Evolutionary conservation across 2,888 invertebrate genomes (phyloP).

Genomic region (Elmis aenea): DNA sequence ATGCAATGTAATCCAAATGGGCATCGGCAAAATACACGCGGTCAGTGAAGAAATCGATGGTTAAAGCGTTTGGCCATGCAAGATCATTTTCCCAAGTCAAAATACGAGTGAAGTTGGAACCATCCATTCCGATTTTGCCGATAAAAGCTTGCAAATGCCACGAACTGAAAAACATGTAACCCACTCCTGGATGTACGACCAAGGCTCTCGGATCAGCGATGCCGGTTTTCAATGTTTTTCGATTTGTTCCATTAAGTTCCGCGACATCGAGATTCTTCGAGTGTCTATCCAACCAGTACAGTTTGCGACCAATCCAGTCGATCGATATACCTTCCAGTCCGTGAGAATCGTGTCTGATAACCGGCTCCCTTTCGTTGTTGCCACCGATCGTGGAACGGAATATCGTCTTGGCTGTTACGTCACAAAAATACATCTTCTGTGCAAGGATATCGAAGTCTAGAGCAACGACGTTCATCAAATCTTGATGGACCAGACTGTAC

Average conservation of each 20-base stretch:
- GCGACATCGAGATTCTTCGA: constrained; percentile 93
- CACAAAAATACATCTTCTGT: constrained; percentile 89
- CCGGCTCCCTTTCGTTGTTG: constrained; percentile 65
- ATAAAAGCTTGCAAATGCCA: constrained; percentile 96
- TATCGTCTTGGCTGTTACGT: constrained; percentile 93
- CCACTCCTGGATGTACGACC: constrained; percentile 90
- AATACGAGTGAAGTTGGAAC: constrained; percentile 82
- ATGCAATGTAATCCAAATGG: constrained; percentile 95
- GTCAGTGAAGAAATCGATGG: constrained; percentile 94
- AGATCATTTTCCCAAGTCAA: constrained; percentile 90
- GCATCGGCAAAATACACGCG: constrained; percentile 97
- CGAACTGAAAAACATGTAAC: constrained; percentile 91
- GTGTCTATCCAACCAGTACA: constrained; percentile 96
- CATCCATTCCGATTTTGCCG: constrained; percentile 96
- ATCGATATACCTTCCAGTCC: constrained; percentile 96
- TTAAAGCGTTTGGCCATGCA: constrained; percentile 97
- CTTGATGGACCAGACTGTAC: constrained; percentile 87
- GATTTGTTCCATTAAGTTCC: constrained; percentile 84
- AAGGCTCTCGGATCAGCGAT: constrained; percentile 93
- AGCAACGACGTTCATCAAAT: constrained; percentile 94
- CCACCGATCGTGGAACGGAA: constrained; percentile 65
- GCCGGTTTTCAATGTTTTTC: constrained; percentile 83
- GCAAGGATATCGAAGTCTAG: constrained; percentile 87
- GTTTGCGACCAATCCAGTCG: constrained; percentile 93
- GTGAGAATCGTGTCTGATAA: constrained; percentile 89